phyloP scores from a whole-genome alignment of 2,113 vertebrate species.

The Melanocharis versteri region DNA sequence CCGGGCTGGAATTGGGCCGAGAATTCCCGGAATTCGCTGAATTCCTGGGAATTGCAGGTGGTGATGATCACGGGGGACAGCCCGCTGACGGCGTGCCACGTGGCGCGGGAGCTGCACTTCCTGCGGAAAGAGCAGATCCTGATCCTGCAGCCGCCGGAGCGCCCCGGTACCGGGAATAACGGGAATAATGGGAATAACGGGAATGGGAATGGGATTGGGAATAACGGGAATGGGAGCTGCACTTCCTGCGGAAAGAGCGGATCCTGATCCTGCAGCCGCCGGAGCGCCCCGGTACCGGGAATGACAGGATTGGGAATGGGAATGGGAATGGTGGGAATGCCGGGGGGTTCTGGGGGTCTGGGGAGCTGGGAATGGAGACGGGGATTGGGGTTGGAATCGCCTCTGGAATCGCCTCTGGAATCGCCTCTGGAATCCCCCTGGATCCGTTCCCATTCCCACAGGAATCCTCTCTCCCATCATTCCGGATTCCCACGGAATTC shows the following conservation, averaged over 20 bases:
- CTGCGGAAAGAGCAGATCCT: constrained; percentile 84
- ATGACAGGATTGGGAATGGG: no score
- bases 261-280: no score
- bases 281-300: no score
- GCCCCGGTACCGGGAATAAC: not conserved
- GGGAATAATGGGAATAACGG: not conserved
- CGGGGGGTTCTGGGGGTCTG: no score
- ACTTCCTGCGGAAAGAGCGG: no score
- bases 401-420: not conserved
- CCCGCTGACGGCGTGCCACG: constrained; percentile 92
- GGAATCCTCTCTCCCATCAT: no score
- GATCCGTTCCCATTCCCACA: not conserved
- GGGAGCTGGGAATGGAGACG: not conserved
- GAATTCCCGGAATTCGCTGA: not conserved
- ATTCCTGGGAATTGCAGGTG: constrained; percentile 72
- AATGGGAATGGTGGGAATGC: no score
- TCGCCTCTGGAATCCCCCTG: not conserved
- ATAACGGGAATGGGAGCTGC: not conserved
- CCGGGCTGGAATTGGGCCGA: rapidly evolving
- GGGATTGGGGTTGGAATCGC: not conserved
- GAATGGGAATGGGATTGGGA: not conserved
- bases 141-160: constrained; percentile 74
- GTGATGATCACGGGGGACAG: constrained; percentile 98
- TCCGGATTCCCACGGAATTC: not conserved
- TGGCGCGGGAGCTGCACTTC: constrained; percentile 92